Conservation (phyloP, 1,140 invertebrate genomes). For the Diuraphis noxia region DNA sequence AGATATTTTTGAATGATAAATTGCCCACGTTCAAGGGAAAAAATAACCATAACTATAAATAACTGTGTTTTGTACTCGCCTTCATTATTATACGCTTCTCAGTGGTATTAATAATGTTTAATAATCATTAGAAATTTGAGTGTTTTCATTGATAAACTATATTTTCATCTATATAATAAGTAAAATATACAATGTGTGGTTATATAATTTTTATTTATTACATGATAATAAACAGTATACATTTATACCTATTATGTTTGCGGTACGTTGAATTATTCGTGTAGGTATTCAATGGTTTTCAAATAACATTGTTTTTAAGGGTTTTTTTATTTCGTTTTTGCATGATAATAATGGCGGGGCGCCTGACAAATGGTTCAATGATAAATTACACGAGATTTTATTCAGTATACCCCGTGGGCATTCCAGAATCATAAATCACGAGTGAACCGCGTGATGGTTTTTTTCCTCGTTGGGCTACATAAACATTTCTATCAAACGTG, state of each 20-base stretch:
- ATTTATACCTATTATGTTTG: neutral
- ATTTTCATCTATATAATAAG: neutral
- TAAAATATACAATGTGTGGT: neutral
- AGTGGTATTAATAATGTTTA: neutral
- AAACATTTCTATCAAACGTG: slow-evolving; percentile 47
- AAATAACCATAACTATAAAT: neutral
- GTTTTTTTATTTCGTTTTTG: slow-evolving; percentile 3
- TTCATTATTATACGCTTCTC: neutral
- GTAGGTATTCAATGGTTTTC: neutral
- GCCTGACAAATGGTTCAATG: slow-evolving; percentile 49
- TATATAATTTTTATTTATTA: neutral
- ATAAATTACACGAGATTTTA: slow-evolving; percentile 50
- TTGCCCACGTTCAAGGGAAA: neutral
- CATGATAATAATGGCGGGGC: neutral
- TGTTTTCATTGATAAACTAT: neutral
- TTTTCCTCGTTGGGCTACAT: slow-evolving; percentile 14
- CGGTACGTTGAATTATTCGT: neutral
- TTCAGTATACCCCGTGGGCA: slow-evolving; percentile 32
- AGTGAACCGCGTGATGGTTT: neutral
- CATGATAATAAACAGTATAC: neutral
- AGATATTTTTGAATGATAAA: neutral
- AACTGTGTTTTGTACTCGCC: neutral
- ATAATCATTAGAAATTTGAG: neutral
- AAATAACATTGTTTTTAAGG: slow-evolving; percentile 26
- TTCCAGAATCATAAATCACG: slow-evolving; percentile 43